phyloP scores from a whole-genome alignment of 1,140 invertebrate species.

The Proales similis region DNA sequence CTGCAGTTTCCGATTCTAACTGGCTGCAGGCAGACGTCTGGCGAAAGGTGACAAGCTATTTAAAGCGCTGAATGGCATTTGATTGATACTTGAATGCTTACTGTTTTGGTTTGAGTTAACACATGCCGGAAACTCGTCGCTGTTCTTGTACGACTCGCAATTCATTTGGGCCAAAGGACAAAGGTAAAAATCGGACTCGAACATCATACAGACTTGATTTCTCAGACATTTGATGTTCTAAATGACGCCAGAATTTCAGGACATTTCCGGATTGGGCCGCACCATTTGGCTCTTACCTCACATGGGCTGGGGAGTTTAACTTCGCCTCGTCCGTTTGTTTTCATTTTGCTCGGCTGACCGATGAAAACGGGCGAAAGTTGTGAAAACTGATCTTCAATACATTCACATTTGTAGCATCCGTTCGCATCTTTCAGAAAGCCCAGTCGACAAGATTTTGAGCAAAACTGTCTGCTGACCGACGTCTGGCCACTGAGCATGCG shows the following conservation, averaged over 20 bases:
- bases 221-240: conserved; percentile 11
- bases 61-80: background rate
- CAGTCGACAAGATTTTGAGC: conserved; percentile 10
- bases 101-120: conserved; percentile 5
- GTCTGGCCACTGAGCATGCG: no score
- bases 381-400: conserved; percentile 16
- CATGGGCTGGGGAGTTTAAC: background rate
- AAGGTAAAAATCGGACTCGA: conserved; percentile 9
- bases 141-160: conserved; percentile 22
- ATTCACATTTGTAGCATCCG: conserved; percentile 30
- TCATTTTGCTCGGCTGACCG: background rate
- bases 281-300: background rate
- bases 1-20: conserved; percentile 11
- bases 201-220: conserved; percentile 34
- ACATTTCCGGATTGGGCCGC: no score
- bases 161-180: conserved; percentile 2
- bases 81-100: background rate
- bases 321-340: no score
- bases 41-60: background rate
- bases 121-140: conserved; percentile 18
- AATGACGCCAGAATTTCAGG: background rate
- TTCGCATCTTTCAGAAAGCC: conserved; percentile 17
- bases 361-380: background rate
- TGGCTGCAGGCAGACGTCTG: conserved; percentile 10
- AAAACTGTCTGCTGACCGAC: background rate